Evolutionary conservation across 2,888 invertebrate genomes (phyloP).

Genomic region (Aleiodes leptofemur): DNA sequence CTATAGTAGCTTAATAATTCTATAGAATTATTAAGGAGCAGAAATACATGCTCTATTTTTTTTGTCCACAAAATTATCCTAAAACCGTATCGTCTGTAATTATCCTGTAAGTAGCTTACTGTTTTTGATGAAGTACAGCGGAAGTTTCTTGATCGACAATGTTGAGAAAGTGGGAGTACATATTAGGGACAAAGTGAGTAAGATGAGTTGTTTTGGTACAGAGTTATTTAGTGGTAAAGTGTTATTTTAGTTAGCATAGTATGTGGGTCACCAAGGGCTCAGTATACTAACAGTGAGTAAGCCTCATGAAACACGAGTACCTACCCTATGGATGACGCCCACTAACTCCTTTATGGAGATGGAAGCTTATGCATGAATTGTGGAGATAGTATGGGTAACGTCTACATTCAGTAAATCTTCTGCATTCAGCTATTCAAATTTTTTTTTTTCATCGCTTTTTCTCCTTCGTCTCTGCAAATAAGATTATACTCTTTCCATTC

Average conservation of each 20-base stretch:
- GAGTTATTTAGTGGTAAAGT: conserved; percentile 66
- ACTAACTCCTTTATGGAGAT: conserved; percentile 71
- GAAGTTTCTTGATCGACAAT: conserved; percentile 38
- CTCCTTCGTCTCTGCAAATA: background rate
- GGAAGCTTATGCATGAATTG: conserved; percentile 72
- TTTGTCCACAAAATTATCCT: too few relatives aligned
- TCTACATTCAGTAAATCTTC: conserved; percentile 16
- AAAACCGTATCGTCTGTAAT: too few relatives aligned
- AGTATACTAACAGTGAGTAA: conserved; percentile 62
- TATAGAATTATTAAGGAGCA: too few relatives aligned
- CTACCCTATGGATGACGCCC: conserved; percentile 63
- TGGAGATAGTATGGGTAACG: conserved; percentile 54
- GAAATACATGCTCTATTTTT: background rate
- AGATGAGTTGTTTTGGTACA: conserved; percentile 48
- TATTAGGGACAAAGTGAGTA: conserved; percentile 31
- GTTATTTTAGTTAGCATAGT: conserved; percentile 68
- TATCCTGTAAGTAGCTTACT: too few relatives aligned
- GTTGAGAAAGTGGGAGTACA: conserved; percentile 30
- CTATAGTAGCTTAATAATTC: too few relatives aligned
- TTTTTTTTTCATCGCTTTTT: too few relatives aligned
- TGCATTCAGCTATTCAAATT: conserved; percentile 22
- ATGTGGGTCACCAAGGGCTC: conserved; percentile 70
- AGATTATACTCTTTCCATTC: background rate
- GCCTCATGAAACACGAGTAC: conserved; percentile 70
- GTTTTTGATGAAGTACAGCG: conserved; percentile 30